Evolutionary conservation across 2,113 vertebrate species (phyloP).

Genomic region (Percina caprodes): DNA sequence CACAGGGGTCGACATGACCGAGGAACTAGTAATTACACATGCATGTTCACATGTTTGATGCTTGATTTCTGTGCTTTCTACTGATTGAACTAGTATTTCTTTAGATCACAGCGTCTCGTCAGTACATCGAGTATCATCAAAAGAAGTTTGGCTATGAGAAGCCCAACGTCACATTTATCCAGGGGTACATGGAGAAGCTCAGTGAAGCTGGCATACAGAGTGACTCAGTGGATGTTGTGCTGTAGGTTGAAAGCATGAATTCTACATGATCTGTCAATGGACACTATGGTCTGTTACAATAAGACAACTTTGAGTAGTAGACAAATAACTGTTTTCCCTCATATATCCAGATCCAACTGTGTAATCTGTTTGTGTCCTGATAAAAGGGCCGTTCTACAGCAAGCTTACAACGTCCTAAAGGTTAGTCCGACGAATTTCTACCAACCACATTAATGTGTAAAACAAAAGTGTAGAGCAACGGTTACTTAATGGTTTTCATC

Average conservation of each 20-base stretch:
- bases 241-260: conserved; percentile 64
- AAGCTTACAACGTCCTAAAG: conserved; percentile 79
- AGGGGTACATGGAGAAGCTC: conserved; percentile 83
- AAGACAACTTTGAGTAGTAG: not conserved
- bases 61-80: not conserved
- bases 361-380: conserved; percentile 84
- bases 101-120: conserved; percentile 68
- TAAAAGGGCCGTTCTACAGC: conserved; percentile 77
- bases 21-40: conserved; percentile 81
- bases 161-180: conserved; percentile 75
- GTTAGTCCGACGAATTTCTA: conserved; percentile 46
- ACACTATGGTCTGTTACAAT: not conserved
- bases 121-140: conserved; percentile 80
- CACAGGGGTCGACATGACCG: conserved; percentile 89
- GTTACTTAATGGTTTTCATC: not conserved
- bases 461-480: not conserved
- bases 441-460: not conserved
- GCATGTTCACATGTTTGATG: too few species aligned
- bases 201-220: conserved; percentile 73
- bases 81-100: conserved; percentile 2
- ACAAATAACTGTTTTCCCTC: not conserved
- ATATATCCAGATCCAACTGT: conserved; percentile 81
- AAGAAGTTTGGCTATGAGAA: conserved; percentile 75
- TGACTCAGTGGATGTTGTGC: conserved; percentile 74
- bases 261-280: not conserved